phyloP scores from a whole-genome alignment of 1,140 invertebrate genomes.

The Bursaphelenchus mucronatus region DNA sequence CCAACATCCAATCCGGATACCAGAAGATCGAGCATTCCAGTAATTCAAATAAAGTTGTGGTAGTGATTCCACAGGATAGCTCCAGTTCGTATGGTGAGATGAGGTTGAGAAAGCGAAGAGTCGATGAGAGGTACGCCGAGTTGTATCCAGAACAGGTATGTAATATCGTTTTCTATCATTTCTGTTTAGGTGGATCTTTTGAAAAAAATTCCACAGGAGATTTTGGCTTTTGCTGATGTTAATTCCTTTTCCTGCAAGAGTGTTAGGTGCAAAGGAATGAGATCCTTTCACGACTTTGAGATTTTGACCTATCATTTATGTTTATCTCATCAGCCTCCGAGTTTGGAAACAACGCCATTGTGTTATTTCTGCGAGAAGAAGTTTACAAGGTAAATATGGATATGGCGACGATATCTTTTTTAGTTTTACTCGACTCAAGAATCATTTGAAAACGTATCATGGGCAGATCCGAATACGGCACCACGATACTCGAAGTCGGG shows the following conservation, averaged over 20 bases:
- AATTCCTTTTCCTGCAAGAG: conserved; percentile 6
- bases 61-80: conserved; percentile 22
- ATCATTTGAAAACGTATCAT: conserved; percentile 20
- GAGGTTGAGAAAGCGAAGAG: conserved; percentile 15
- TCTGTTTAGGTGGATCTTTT: conserved; percentile 20
- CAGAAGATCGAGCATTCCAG: no score
- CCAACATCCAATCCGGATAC: no score
- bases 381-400: not conserved
- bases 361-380: conserved; percentile 13
- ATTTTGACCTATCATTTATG: conserved; percentile 19
- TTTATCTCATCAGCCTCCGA: not conserved
- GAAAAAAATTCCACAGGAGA: conserved; percentile 19
- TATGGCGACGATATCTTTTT: not conserved
- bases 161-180: not conserved
- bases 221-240: conserved; percentile 1
- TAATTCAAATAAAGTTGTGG: not conserved
- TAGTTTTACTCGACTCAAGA: conserved; percentile 16
- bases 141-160: conserved; percentile 12
- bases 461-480: conserved; percentile 8
- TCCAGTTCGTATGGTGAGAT: conserved; percentile 20
- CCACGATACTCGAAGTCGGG: not conserved
- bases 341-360: not conserved
- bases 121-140: conserved; percentile 10
- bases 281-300: conserved; percentile 18
- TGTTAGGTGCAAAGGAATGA: not conserved